Percentiles rank a stretch among this genome's conserved stretches.
Evolutionary conservation across 2,797 vertebrate genomes (phyloP).

Genomic region (Chloroceryle amazona): DNA sequence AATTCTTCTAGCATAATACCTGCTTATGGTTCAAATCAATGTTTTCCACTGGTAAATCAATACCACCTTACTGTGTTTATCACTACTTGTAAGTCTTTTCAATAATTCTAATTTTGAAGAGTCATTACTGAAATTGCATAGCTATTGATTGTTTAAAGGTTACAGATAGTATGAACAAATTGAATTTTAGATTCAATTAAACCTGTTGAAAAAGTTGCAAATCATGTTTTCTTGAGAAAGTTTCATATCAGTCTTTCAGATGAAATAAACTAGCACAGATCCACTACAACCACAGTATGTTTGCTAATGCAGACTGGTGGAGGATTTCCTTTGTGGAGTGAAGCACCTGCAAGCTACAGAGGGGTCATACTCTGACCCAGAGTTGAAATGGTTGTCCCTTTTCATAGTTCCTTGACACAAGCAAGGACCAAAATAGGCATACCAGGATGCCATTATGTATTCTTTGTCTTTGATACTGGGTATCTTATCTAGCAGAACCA

Average conservation of each 20-base stretch:
- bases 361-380: not conserved
- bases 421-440: not conserved
- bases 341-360: not conserved
- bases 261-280: not conserved
- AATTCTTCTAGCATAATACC: conserved; percentile 45
- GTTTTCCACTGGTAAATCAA: conserved; percentile 63
- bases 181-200: conserved; percentile 73
- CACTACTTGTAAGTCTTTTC: conserved; percentile 70
- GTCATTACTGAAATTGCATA: conserved; percentile 62
- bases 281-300: not conserved
- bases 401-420: not conserved
- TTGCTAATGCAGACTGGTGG: not conserved
- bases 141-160: conserved; percentile 77
- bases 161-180: conserved; percentile 61
- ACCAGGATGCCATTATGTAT: not conserved
- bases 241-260: not conserved
- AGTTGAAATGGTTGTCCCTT: not conserved
- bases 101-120: conserved; percentile 80
- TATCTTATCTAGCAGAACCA: not conserved
- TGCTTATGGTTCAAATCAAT: conserved; percentile 66
- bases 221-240: conserved; percentile 17
- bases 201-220: conserved; percentile 58
- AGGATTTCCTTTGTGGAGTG: not conserved
- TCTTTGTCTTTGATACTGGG: not conserved
- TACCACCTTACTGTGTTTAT: conserved; percentile 71